Percentiles rank a stretch among this genome's conserved stretches.
Conservation (phyloP, 2,113 vertebrate species). For the Phaethon lepturus region DNA sequence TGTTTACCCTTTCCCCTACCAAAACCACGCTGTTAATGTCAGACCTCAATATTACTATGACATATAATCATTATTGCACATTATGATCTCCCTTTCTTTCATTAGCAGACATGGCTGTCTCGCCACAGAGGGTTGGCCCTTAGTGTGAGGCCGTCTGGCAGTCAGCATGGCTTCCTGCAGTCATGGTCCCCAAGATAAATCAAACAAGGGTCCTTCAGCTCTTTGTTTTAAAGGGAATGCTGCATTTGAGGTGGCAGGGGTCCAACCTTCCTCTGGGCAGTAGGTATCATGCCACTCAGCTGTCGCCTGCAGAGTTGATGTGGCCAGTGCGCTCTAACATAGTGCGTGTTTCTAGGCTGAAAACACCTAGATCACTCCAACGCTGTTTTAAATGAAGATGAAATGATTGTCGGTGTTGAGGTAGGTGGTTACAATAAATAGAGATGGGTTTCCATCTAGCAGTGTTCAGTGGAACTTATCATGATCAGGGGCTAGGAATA, state of each 20-base stretch:
- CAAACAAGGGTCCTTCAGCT: neutral
- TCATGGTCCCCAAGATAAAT: fast-evolving
- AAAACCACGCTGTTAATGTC: neutral
- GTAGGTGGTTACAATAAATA: neutral
- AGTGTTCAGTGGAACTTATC: neutral
- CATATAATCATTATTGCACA: neutral
- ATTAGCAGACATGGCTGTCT: neutral
- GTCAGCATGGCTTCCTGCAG: neutral
- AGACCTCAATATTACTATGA: neutral
- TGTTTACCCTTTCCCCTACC: neutral
- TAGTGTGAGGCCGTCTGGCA: fast-evolving
- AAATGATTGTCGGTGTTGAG: neutral
- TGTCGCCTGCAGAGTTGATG: fast-evolving
- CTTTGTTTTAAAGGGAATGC: neutral
- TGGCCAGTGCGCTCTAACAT: neutral
- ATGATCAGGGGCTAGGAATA: neutral
- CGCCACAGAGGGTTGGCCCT: fast-evolving
- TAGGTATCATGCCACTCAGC: neutral
- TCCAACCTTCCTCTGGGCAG: neutral
- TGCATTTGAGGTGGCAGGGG: neutral
- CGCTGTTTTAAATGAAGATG: neutral
- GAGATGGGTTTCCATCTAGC: neutral
- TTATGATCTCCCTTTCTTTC: neutral
- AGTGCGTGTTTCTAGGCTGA: neutral
- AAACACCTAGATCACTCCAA: neutral